Base-by-base conservation (phyloP, 1,140 invertebrate genomes). In the Zaprionus kolodkinae region DNA sequence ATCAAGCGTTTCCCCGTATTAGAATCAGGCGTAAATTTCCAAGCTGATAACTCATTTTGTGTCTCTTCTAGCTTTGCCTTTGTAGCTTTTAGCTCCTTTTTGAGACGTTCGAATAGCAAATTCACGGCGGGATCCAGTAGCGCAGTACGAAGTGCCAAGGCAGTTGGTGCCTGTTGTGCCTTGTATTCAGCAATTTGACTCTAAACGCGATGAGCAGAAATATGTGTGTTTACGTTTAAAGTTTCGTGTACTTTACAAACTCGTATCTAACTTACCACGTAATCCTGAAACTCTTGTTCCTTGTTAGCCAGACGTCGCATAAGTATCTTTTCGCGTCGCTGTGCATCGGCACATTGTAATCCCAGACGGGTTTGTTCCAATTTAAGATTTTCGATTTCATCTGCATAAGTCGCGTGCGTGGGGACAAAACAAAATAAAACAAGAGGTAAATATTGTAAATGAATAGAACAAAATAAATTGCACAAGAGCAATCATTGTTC, bases 11-110 rank as follows among this genome's bases (percentile, higher is more conserved):
- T 99, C 17, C 98, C 98, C 40, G 98, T 99, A 94, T 99, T 98
- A 73, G 97, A 99, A 93, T 99, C 98, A 35, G 98, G 97, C 17
- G 98, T 99, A 92, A 99, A 99, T 93, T 99, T 99, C 98, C 98
- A 99, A 1, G 98, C 98, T 71, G 97, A 97, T 27, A 99, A 94
- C 95, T 99, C 98, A 93, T 98, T 99, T 93, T 99, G 98, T 27
- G 98, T 99, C 94, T 99, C 98, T 93, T 99, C 98, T 66, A 99
- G 94, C 93, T 97, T 97, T 45, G 97, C 96, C 93, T 97, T 97
- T 10, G 97, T 97, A 45, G 96, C 95, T 64, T 97, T 96, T 68
- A 99, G 93, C 93, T 99, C 98, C 93, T 97, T 96, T 76, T 97
- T 96, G 92, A 99, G 95, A 92, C 96, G 96, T 93, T 98, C 96